phyloP scores from a whole-genome alignment of 2,888 invertebrate genomes.

The Eledone cirrhosa region DNA sequence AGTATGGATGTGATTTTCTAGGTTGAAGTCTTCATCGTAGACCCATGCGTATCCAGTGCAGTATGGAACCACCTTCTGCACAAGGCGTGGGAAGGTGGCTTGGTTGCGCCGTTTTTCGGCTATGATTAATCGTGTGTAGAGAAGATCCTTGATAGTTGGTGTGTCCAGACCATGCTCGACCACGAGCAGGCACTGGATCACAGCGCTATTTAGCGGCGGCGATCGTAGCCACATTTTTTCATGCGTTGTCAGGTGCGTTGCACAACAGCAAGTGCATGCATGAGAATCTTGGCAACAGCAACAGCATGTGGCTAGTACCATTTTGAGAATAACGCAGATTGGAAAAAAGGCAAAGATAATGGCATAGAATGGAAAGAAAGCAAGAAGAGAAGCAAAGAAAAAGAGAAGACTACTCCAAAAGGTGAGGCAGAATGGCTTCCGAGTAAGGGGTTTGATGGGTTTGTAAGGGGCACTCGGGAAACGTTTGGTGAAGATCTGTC shows the following conservation, averaged over 20 bases:
- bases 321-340: constrained; percentile 59
- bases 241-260: constrained; percentile 63
- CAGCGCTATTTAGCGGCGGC: constrained; percentile 40
- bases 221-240: constrained; percentile 68
- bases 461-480: constrained; percentile 65
- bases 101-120: constrained; percentile 63
- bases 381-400: constrained; percentile 63
- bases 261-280: constrained; percentile 58
- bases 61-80: constrained; percentile 66
- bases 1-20: constrained; percentile 69
- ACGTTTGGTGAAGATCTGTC: constrained; percentile 46
- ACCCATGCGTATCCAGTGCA: constrained; percentile 70
- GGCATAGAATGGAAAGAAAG: constrained; percentile 68
- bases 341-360: constrained; percentile 65
- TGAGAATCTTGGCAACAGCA: constrained; percentile 51
- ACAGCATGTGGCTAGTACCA: constrained; percentile 56
- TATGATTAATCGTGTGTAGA: constrained; percentile 67
- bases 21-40: constrained; percentile 68
- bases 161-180: constrained; percentile 69
- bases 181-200: constrained; percentile 69
- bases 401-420: constrained; percentile 55
- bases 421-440: constrained; percentile 62
- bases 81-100: constrained; percentile 68
- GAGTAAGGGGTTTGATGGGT: constrained; percentile 66
- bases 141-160: constrained; percentile 67